Evolutionary conservation across 2,113 vertebrate species (phyloP).

Genomic region (Procavia capensis): DNA sequence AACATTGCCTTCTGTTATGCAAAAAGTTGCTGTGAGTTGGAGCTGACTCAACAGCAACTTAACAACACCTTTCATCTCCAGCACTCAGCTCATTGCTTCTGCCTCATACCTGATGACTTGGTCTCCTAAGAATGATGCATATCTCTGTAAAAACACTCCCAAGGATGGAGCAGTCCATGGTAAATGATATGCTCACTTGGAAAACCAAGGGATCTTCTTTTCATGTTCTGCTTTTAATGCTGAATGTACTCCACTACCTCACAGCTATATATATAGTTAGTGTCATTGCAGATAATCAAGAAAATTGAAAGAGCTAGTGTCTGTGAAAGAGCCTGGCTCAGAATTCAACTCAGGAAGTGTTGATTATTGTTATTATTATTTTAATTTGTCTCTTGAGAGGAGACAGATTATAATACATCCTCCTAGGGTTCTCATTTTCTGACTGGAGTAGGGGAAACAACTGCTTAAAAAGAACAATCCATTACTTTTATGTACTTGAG

Average conservation of each 20-base stretch:
- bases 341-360: neutral
- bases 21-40: neutral
- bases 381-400: neutral
- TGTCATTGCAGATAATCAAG: neutral
- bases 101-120: neutral
- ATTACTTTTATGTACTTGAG: slow-evolving; percentile 49
- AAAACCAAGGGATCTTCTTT: neutral
- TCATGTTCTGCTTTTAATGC: neutral
- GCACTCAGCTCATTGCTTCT: neutral
- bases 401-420: neutral
- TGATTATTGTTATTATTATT: neutral
- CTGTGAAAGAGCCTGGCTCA: neutral
- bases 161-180: neutral
- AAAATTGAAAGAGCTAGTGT: neutral
- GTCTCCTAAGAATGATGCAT: neutral
- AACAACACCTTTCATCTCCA: neutral
- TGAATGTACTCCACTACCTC: neutral
- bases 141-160: neutral
- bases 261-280: neutral
- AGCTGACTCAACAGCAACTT: neutral
- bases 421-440: slow-evolving; percentile 10
- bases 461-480: neutral
- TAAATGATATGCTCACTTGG: neutral
- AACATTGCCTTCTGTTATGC: neutral
- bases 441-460: neutral